Conservation (phyloP, 2,888 invertebrate species). For the Bibio marci region DNA sequence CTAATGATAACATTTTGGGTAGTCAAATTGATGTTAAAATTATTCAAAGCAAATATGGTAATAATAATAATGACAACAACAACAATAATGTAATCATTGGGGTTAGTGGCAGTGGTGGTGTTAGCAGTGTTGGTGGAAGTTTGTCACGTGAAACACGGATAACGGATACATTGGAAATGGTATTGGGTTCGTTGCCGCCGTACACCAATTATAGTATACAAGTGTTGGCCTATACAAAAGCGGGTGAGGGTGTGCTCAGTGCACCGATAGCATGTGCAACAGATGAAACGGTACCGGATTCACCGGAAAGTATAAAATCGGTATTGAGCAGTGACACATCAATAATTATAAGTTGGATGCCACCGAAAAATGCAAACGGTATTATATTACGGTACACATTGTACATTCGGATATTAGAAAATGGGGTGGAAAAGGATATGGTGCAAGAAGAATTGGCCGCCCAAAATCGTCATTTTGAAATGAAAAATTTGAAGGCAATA, state of each 20-base stretch:
- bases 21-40: no score
- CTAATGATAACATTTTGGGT: no score
- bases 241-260: constrained; percentile 42
- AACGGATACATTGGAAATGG: constrained; percentile 34
- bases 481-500: constrained; percentile 32
- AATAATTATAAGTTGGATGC: constrained; percentile 44
- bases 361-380: constrained; percentile 44
- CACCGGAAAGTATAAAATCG: constrained; percentile 43
- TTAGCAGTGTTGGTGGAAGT: constrained; percentile 1
- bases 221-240: constrained; percentile 41
- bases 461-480: constrained; percentile 34
- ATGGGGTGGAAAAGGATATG: constrained; percentile 28
- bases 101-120: constrained; percentile 5
- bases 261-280: constrained; percentile 37
- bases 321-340: constrained; percentile 38
- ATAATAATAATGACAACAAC: no score
- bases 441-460: constrained; percentile 22
- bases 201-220: constrained; percentile 48
- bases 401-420: constrained; percentile 35
- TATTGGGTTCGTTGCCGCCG: constrained; percentile 37
- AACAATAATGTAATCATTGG: no score
- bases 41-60: no score
- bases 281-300: constrained; percentile 40
- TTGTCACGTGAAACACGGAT: constrained; percentile 32
- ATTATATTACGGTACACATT: constrained; percentile 42